Evolutionary conservation across 2,888 invertebrate species (phyloP).

Genomic region (Diarsia dahlii): DNA sequence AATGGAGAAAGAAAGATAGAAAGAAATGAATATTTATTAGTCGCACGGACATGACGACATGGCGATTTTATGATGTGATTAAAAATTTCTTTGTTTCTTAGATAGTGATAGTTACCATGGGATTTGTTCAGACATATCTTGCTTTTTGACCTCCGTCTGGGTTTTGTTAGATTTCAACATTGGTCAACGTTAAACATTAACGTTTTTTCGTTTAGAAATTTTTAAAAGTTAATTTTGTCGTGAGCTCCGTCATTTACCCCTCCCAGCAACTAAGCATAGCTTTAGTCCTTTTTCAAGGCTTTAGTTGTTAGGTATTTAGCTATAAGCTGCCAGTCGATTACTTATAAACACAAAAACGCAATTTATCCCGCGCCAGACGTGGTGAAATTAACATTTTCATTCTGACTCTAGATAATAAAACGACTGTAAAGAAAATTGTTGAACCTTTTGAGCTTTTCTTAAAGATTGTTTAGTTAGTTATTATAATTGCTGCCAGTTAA

Average conservation of each 20-base stretch:
- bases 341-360: constrained; percentile 61
- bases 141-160: background rate
- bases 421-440: constrained; percentile 29
- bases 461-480: constrained; percentile 8
- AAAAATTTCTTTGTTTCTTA: no score
- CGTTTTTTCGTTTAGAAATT: background rate
- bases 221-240: background rate
- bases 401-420: constrained; percentile 28
- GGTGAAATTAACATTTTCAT: constrained; percentile 58
- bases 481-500: background rate
- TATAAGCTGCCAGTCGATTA: constrained; percentile 34
- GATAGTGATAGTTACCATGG: background rate
- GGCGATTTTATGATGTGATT: no score
- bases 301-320: constrained; percentile 14
- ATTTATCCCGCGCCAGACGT: constrained; percentile 43
- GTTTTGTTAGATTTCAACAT: background rate
- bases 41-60: no score
- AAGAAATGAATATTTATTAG: no score
- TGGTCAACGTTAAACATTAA: background rate
- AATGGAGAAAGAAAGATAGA: no score
- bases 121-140: background rate
- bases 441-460: constrained; percentile 11
- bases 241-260: background rate
- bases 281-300: constrained; percentile 9
- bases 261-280: background rate